These are phyloP conservation scores for Pocillopora grandis DNA, from an alignment of 92 coral and sea anemone genomes.

Conservation along the genomic window DNA sequence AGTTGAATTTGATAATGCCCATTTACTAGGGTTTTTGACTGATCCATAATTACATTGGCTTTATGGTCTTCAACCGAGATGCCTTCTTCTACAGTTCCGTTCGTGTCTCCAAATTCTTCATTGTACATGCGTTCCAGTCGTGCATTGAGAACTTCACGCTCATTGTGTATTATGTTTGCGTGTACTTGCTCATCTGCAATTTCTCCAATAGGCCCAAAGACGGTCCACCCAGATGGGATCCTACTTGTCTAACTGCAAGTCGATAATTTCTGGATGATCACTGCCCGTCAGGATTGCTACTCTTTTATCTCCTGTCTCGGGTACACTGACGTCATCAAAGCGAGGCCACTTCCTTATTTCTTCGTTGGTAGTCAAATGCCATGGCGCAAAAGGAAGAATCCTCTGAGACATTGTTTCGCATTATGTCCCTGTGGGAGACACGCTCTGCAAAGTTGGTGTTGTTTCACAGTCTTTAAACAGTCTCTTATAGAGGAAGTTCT, in stretches of 20 bases:
- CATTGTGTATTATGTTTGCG: slow-evolving; percentile 37
- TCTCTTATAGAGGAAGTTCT: too few species aligned
- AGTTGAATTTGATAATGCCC: slow-evolving; percentile 67
- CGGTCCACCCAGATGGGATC: slow-evolving; percentile 79
- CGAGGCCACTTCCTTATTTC: slow-evolving; percentile 68
- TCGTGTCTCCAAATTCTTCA: too few species aligned
- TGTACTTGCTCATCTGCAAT: slow-evolving; percentile 2
- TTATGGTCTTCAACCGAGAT: slow-evolving; percentile 64
- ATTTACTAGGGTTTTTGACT: slow-evolving; percentile 53
- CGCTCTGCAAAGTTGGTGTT: too few species aligned
- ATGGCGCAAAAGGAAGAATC: slow-evolving; percentile 61
- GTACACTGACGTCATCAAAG: slow-evolving; percentile 52
- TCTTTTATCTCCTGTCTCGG: slow-evolving; percentile 48
- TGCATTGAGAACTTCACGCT: slow-evolving; percentile 38
- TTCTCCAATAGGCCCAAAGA: slow-evolving; percentile 66
- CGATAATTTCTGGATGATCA: slow-evolving; percentile 68
- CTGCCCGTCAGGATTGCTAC: slow-evolving; percentile 65
- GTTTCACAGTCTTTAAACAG: too few species aligned
- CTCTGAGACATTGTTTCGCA: slow-evolving; percentile 51
- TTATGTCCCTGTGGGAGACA: slow-evolving; percentile 45
- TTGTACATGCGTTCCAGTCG: slow-evolving; percentile 18
- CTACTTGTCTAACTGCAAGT: slow-evolving; percentile 48
- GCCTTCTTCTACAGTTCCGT: background rate
- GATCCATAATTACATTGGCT: slow-evolving; percentile 64
- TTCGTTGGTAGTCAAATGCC: slow-evolving; percentile 54